Conservation (phyloP, 2,113 vertebrate species). For the Nothobranchius furzeri region DNA sequence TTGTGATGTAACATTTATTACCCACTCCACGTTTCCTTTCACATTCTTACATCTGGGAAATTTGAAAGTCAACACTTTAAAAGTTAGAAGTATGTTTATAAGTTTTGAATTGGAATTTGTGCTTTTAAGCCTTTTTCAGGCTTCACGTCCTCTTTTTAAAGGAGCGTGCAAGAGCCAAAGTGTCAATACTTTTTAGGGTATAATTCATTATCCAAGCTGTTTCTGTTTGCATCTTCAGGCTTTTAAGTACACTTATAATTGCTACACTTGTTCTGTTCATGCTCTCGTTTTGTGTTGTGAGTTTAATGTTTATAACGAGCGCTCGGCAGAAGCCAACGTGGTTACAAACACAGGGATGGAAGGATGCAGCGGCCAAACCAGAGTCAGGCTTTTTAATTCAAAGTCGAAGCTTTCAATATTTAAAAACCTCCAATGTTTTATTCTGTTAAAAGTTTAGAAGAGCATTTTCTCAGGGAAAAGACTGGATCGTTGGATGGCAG, state of each 20-base stretch:
- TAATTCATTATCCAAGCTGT: background rate
- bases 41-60: too few relatives aligned
- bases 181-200: too few relatives aligned
- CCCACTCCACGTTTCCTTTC: background rate
- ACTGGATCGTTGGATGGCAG: slow-evolving; percentile 52
- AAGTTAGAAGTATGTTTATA: background rate
- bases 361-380: slow-evolving; percentile 7
- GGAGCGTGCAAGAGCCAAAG: too few relatives aligned
- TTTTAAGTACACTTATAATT: background rate
- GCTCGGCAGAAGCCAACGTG: background rate
- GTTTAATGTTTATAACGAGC: background rate
- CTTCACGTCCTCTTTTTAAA: background rate
- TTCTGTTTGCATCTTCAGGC: background rate
- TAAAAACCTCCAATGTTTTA: slow-evolving; percentile 67
- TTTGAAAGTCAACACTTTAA: background rate
- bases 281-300: background rate
- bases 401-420: slow-evolving; percentile 62
- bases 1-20: background rate
- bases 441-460: slow-evolving; percentile 60
- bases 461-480: slow-evolving; percentile 42
- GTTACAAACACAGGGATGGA: slow-evolving; percentile 13
- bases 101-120: background rate
- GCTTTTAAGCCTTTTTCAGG: too few relatives aligned
- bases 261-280: background rate
- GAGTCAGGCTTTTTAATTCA: slow-evolving; percentile 34